phyloP scores from a whole-genome alignment of 2,797 vertebrate species.

The Simalia tracyae region DNA sequence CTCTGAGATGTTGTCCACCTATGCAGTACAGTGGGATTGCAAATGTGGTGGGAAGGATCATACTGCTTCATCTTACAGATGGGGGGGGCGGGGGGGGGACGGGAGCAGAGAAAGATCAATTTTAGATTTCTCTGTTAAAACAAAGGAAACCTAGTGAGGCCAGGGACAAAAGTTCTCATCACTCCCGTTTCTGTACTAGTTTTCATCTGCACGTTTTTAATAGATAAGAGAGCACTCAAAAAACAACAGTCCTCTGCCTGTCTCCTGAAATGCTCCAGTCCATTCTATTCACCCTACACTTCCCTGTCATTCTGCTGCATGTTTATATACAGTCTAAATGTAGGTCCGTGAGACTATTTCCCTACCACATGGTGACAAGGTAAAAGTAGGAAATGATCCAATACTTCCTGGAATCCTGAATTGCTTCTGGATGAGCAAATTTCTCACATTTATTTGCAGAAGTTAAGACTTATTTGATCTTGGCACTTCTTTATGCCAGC shows the following conservation, averaged over 20 bases:
- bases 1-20: not conserved
- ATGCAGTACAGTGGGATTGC: not conserved
- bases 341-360: not conserved
- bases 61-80: not conserved
- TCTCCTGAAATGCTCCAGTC: not conserved
- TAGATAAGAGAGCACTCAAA: not conserved
- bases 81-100: too few species aligned
- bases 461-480: not conserved
- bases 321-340: not conserved
- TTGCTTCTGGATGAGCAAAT: not conserved
- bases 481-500: not conserved
- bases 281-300: not conserved
- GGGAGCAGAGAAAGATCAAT: not conserved
- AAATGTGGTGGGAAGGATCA: not conserved
- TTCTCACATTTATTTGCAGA: not conserved
- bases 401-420: not conserved
- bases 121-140: not conserved
- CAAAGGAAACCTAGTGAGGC: not conserved
- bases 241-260: not conserved
- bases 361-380: not conserved
- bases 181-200: not conserved
- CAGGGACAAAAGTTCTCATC: not conserved
- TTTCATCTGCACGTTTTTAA: not conserved
- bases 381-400: not conserved
- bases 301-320: not conserved